These are phyloP conservation scores for Holotrichia oblita DNA, from an alignment of 1,140 invertebrate genomes.

Conservation along the genomic window DNA sequence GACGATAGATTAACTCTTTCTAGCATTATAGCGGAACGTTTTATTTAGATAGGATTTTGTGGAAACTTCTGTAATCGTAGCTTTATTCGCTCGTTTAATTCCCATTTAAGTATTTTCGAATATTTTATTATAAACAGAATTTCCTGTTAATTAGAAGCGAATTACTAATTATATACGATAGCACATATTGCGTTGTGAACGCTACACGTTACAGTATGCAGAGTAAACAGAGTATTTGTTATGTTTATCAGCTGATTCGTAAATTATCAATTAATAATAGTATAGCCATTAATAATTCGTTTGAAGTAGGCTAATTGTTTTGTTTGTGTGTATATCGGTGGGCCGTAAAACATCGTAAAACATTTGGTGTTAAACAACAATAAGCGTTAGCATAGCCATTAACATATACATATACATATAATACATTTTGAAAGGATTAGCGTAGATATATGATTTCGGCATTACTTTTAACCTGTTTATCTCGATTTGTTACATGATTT, in stretches of 20 bases:
- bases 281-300: constrained; percentile 16
- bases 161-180: background rate
- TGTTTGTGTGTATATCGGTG: constrained; percentile 22
- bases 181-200: background rate
- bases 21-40: background rate
- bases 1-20: constrained; percentile 7
- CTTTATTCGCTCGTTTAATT: too few species aligned
- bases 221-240: background rate
- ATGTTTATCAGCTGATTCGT: constrained; percentile 1
- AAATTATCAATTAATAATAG: constrained; percentile 32
- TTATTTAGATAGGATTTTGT: background rate
- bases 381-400: background rate
- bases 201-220: background rate
- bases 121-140: background rate
- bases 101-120: background rate
- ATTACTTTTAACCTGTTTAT: background rate
- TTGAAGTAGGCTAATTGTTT: constrained; percentile 23
- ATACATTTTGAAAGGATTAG: background rate
- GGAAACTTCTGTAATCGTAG: too few species aligned
- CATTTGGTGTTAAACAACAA: constrained; percentile 18
- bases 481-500: background rate
- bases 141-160: background rate
- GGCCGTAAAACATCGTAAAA: constrained; percentile 25
- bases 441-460: background rate
- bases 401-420: background rate